These are phyloP conservation scores for Mohoua ochrocephala DNA, from an alignment of 2,113 vertebrate genomes.

Conservation along the genomic window DNA sequence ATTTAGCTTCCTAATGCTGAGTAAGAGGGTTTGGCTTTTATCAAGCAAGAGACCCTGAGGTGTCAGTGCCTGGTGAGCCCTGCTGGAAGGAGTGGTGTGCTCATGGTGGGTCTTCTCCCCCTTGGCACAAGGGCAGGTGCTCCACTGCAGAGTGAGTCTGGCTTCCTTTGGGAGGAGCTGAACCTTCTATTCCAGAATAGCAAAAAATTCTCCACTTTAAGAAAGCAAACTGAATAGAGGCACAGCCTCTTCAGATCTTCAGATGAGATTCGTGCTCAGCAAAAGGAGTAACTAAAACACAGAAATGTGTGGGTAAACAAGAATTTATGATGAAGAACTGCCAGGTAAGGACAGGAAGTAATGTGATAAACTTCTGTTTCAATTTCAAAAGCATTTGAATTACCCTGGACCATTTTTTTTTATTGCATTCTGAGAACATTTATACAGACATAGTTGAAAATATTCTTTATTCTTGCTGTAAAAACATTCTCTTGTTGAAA, in stretches of 20 bases:
- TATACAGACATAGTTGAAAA: neutral
- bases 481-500: neutral
- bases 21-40: neutral
- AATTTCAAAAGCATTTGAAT: neutral
- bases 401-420: neutral
- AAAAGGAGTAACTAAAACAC: neutral
- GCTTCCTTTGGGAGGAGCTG: neutral
- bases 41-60: neutral
- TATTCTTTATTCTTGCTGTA: neutral
- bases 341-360: neutral
- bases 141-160: neutral
- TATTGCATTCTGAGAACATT: neutral
- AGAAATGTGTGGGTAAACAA: neutral
- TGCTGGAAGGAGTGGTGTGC: neutral
- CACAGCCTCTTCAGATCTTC: neutral
- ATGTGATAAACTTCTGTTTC: neutral
- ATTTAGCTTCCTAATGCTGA: neutral
- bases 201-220: neutral
- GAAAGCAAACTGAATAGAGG: neutral
- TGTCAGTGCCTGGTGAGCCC: too few relatives aligned
- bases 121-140: neutral
- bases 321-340: neutral
- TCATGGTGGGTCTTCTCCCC: accelerated
- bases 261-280: neutral
- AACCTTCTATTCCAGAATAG: neutral